Percentiles rank a stretch among this genome's conserved stretches.
Conservation (phyloP, 2,888 invertebrate genomes). For the Drosophila algonquin region DNA sequence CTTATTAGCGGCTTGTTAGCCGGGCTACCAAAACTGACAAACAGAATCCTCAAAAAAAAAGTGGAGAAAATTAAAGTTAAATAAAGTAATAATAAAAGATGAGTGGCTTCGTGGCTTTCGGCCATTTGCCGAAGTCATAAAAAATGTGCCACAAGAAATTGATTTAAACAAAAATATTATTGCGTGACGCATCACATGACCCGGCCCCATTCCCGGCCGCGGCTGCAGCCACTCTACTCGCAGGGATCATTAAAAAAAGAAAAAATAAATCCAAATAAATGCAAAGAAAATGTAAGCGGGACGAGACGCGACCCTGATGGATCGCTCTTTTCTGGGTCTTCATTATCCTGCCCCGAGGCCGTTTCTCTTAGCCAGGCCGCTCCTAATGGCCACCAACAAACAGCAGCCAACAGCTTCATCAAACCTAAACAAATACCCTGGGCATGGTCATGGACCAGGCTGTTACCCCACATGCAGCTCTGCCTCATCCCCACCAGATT, state of each 20-base stretch:
- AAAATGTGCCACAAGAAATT: constrained; percentile 46
- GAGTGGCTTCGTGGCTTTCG: constrained; percentile 70
- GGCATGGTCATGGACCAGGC: constrained; percentile 39
- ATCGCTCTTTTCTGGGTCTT: constrained; percentile 43
- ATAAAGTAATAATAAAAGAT: constrained; percentile 60
- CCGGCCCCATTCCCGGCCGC: constrained; percentile 17
- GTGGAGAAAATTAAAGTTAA: constrained; percentile 22
- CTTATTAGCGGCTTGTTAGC: constrained; percentile 80
- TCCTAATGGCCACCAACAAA: constrained; percentile 76
- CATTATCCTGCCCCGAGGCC: constrained; percentile 47
- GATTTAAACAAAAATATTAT: constrained; percentile 48
- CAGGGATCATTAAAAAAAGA: constrained; percentile 52
- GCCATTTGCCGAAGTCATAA: constrained; percentile 77
- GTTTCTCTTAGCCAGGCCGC: constrained; percentile 49
- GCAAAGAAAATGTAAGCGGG: constrained; percentile 34
- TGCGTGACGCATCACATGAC: constrained; percentile 73
- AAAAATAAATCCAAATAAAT: constrained; percentile 55
- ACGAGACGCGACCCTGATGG: background rate
- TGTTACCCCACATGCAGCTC: constrained; percentile 28
- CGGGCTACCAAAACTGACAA: constrained; percentile 41
- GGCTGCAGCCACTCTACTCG: constrained; percentile 43
- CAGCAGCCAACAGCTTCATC: constrained; percentile 76
- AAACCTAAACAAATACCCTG: constrained; percentile 70
- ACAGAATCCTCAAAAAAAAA: constrained; percentile 11
- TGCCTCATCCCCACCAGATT: background rate